Conservation (phyloP, 2,797 vertebrate genomes). For the Synanceia verrucosa region DNA sequence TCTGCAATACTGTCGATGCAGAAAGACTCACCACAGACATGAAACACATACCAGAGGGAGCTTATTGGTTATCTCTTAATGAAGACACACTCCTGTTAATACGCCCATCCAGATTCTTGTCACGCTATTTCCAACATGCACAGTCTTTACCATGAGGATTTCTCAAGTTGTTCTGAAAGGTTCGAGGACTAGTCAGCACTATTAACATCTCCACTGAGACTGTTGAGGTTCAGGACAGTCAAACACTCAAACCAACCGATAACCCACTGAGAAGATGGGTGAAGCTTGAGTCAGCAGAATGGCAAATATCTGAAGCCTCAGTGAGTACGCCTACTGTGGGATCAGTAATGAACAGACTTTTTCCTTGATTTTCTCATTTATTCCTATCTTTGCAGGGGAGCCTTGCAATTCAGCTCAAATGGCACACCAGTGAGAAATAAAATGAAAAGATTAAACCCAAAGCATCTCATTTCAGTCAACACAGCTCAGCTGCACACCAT, state of each 20-base stretch:
- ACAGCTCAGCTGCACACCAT: not conserved
- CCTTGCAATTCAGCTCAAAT: not conserved
- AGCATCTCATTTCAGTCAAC: slow-evolving; percentile 10
- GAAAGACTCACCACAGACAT: slow-evolving; percentile 1
- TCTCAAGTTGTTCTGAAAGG: slow-evolving; percentile 12
- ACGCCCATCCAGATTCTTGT: not conserved
- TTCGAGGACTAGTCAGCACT: slow-evolving; percentile 12
- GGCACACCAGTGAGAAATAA: not conserved
- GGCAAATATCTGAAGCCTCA: slow-evolving; percentile 14
- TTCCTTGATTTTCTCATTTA: not conserved
- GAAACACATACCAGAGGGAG: slow-evolving; percentile 1
- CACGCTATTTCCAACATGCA: not conserved
- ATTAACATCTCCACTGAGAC: slow-evolving; percentile 25
- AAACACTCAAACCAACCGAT: slow-evolving; percentile 28
- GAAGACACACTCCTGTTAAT: slow-evolving; percentile 4
- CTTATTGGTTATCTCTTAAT: not conserved
- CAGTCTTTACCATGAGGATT: not conserved
- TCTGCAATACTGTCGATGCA: not conserved
- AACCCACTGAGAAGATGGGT: slow-evolving; percentile 9
- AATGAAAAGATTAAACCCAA: not conserved
- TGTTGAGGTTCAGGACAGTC: slow-evolving; percentile 36
- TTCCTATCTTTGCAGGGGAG: not conserved
- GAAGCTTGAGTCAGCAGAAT: slow-evolving; percentile 48
- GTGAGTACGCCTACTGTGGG: not conserved
- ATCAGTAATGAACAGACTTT: not conserved